phyloP scores from a whole-genome alignment of 2,888 invertebrate genomes.

The Phanerotoma sp. region DNA sequence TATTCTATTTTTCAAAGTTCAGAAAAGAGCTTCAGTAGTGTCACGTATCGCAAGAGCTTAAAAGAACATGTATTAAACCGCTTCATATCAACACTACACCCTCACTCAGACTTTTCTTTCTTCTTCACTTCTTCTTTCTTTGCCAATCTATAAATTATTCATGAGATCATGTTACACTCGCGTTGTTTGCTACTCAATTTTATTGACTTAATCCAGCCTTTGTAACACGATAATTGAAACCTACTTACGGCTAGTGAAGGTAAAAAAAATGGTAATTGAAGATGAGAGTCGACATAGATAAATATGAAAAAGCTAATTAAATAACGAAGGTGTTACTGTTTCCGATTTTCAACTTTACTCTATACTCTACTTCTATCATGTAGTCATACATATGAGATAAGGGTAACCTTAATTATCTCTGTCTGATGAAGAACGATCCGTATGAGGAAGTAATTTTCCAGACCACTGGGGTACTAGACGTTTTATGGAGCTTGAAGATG shows the following conservation, averaged over 20 bases:
- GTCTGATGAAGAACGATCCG: conserved; percentile 31
- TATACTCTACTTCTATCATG: too few species aligned
- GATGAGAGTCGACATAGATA: background rate
- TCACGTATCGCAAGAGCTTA: background rate
- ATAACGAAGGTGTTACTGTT: too few species aligned
- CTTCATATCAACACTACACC: background rate
- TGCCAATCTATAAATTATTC: conserved; percentile 1
- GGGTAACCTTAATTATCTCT: conserved; percentile 39
- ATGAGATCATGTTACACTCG: conserved; percentile 11
- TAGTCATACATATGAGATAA: background rate
- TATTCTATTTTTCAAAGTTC: background rate
- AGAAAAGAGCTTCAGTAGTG: background rate
- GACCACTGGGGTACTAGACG: conserved; percentile 32
- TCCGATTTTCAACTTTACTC: too few species aligned
- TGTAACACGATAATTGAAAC: background rate
- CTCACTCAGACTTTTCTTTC: background rate
- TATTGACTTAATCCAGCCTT: conserved; percentile 1
- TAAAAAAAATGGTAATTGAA: background rate
- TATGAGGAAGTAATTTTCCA: conserved; percentile 41
- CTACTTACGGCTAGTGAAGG: background rate
- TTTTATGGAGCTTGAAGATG: conserved; percentile 28
- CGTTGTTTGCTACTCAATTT: conserved; percentile 16
- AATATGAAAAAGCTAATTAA: background rate
- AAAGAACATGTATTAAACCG: background rate
- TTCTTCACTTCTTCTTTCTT: background rate